These are phyloP conservation scores for Saccopteryx leptura DNA, from an alignment of 2,113 vertebrate species.

Conservation along the genomic window DNA sequence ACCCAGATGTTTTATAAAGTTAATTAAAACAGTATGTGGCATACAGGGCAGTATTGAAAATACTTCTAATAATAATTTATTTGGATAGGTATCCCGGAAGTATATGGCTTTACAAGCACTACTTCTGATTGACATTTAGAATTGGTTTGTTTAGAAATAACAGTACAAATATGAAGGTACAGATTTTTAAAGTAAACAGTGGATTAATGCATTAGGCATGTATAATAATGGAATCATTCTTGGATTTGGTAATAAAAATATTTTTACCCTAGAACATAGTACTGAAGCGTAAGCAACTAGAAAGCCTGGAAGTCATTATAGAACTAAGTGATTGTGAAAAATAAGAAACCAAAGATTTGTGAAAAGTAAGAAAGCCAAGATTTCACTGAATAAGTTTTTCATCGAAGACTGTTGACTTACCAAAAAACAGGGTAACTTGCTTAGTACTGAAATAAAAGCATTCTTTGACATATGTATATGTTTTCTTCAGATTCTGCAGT, in stretches of 20 bases:
- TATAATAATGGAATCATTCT: neutral
- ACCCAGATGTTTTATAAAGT: neutral
- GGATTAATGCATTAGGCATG: neutral
- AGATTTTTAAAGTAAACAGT: constrained; percentile 45
- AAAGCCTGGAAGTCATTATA: constrained; percentile 14
- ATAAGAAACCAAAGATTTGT: neutral
- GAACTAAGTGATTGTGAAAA: constrained; percentile 24
- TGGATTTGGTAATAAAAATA: constrained; percentile 21
- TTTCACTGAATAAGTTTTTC: constrained; percentile 57
- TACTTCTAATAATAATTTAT: constrained; percentile 8
- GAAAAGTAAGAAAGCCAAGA: neutral
- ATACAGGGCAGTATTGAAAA: neutral
- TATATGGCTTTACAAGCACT: neutral
- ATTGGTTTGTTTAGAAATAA: constrained; percentile 25
- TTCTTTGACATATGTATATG: constrained; percentile 1
- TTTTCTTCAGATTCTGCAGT: neutral
- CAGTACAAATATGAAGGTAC: neutral
- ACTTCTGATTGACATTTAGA: constrained; percentile 28
- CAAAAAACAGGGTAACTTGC: neutral
- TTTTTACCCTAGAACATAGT: neutral
- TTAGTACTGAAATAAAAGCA: constrained; percentile 34
- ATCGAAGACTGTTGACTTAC: neutral
- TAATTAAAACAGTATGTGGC: constrained; percentile 17
- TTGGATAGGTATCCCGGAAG: constrained; percentile 4
- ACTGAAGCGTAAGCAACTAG: constrained; percentile 33